Conservation (phyloP, 1,140 invertebrate genomes). For the Plectrocnemia conspersa region DNA sequence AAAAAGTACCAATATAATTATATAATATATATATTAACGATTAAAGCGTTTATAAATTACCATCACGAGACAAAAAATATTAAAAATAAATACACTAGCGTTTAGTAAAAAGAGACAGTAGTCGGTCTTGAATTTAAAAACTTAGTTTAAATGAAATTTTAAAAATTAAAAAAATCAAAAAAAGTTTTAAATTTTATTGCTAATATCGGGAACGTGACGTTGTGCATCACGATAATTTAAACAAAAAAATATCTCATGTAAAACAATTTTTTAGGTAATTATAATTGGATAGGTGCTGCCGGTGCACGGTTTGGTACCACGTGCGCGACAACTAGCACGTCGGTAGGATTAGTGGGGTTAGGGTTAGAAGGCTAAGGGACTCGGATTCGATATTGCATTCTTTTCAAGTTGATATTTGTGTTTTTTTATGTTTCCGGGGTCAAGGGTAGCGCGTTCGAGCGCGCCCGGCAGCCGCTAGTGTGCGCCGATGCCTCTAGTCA, state of each 20-base stretch:
- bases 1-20: slow-evolving; percentile 61
- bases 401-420: too few species aligned
- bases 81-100: slow-evolving; percentile 19
- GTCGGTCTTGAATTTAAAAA: slow-evolving; percentile 30
- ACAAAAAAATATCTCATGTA: slow-evolving; percentile 29
- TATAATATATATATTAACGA: slow-evolving; percentile 34
- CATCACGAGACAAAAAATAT: slow-evolving; percentile 17
- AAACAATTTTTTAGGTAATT: slow-evolving; percentile 34
- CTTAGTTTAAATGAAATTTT: slow-evolving; percentile 28
- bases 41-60: slow-evolving; percentile 27
- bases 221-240: slow-evolving; percentile 31
- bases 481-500: slow-evolving; percentile 45
- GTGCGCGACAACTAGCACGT: background rate
- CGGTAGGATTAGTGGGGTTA: background rate
- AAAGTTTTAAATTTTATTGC: slow-evolving; percentile 25
- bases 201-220: slow-evolving; percentile 31
- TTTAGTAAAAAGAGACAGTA: slow-evolving; percentile 31
- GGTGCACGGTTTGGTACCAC: slow-evolving; percentile 11
- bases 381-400: slow-evolving; percentile 27
- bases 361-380: background rate
- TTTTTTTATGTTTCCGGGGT: too few species aligned
- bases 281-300: slow-evolving; percentile 36
- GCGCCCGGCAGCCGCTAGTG: slow-evolving; percentile 39
- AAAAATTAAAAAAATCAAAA: slow-evolving; percentile 8
- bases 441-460: slow-evolving; percentile 7